Percentiles rank a stretch among this genome's conserved stretches.
phyloP scores from a whole-genome alignment of 1,140 invertebrate genomes.

The Drosophila hydei region DNA sequence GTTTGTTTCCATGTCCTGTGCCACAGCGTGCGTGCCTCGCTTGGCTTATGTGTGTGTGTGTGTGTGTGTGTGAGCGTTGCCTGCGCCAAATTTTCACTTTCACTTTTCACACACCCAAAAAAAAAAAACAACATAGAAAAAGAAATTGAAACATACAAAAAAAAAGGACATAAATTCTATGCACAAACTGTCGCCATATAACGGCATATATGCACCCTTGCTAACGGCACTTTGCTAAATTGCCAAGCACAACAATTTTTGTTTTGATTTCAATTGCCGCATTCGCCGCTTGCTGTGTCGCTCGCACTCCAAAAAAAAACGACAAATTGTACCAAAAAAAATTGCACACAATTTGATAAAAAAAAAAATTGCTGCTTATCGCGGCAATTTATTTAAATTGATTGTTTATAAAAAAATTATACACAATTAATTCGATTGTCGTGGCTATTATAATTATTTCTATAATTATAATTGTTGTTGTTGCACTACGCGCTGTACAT shows the following conservation, averaged over 20 bases:
- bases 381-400: constrained; percentile 25
- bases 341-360: constrained; percentile 25
- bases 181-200: constrained; percentile 32
- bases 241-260: constrained; percentile 22
- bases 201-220: background rate
- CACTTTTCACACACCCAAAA: constrained; percentile 79
- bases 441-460: constrained; percentile 1
- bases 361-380: constrained; percentile 28
- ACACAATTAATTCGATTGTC: constrained; percentile 15
- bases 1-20: constrained; percentile 47
- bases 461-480: constrained; percentile 3
- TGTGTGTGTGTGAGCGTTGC: constrained; percentile 33
- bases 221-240: constrained; percentile 15
- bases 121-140: constrained; percentile 59
- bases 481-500: constrained; percentile 14
- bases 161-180: constrained; percentile 20
- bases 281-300: constrained; percentile 30
- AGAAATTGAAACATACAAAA: constrained; percentile 36
- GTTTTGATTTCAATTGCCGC: constrained; percentile 40
- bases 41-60: constrained; percentile 3
- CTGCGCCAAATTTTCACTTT: constrained; percentile 79
- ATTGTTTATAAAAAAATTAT: constrained; percentile 1
- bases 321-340: constrained; percentile 14
- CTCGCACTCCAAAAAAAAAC: constrained; percentile 15
- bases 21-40: constrained; percentile 8